Base-by-base conservation (phyloP, 2,797 vertebrate genomes). In the Ctenosaura bakeri region DNA sequence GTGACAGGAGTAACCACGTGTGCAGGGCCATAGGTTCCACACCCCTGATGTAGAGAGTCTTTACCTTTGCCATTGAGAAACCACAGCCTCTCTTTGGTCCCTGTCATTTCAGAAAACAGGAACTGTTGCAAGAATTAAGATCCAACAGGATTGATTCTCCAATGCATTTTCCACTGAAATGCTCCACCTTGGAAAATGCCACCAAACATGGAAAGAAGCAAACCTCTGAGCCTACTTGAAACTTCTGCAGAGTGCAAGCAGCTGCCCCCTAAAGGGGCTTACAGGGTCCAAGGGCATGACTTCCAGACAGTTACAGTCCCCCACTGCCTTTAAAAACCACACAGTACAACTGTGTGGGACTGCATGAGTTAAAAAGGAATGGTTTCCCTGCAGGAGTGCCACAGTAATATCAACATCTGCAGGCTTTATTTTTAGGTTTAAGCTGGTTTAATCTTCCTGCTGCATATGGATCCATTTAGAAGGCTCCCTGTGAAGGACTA, bases 361-460 rank as follows among this genome's bases (percentile, higher is more conserved):
- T 66, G 56, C n/a, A 56, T 14, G 26, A 83, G 69, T 77, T 87
- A 86, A 83, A 87, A 76, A 35, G n/a, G 82, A 83, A 20, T 1
- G 14, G 26, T 69, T 78, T 78, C 62, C 46, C 69, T 46, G 71
- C 85, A 83, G 46, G 80, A 83, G 8, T 83, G 14, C 80, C 26
- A 46, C 35, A 66, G 14, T 10, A 74, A 73, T 90, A 80, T 81
- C 64, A 86, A 86, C 85, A 83, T 46, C 62, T 5, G 5, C 0
- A 13, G 24, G 6, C 42, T 85, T 42, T 54, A 5, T 0, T 82
- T 84, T 4, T 0, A 0, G 86, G 8, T 56, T 50, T 10, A 42
- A 79, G 64, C 59, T 20, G 69, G 71, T 78, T 20, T 62, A 22
- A 29, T 88, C 0, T 2, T 69, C 66, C n/a, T 26, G 56, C 85